Evolutionary conservation across 2,797 vertebrate genomes (phyloP).

Genomic region (Mallotus villosus): DNA sequence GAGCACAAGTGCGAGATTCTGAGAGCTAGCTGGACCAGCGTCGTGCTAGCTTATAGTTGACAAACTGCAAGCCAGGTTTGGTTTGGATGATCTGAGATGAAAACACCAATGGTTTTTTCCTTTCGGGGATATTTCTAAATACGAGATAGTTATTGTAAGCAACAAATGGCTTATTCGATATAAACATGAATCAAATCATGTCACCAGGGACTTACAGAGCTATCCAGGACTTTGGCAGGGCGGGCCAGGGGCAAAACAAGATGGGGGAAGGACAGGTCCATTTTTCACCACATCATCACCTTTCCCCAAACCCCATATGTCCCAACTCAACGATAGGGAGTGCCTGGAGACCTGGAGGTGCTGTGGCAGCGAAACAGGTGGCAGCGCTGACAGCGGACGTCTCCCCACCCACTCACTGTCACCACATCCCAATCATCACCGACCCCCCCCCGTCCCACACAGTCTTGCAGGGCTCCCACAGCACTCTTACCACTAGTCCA

Average conservation of each 20-base stretch:
- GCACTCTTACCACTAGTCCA: too few species aligned
- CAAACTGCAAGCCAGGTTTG: too few species aligned
- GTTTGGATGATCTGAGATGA: too few species aligned
- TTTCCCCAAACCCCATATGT: not conserved
- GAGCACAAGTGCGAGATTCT: not conserved
- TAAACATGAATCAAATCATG: too few species aligned
- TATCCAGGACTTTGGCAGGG: too few species aligned
- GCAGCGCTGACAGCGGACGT: slow-evolving; percentile 51
- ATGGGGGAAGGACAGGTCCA: not conserved
- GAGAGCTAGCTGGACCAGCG: not conserved
- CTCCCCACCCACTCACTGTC: slow-evolving; percentile 30
- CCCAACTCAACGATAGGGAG: not conserved
- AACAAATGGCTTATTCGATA: not conserved
- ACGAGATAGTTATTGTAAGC: too few species aligned
- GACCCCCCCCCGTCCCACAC: not conserved
- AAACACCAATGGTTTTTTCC: too few species aligned
- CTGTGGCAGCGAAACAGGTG: slow-evolving; percentile 49
- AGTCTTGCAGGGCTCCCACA: too few species aligned
- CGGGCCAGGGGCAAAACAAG: not conserved
- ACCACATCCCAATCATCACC: slow-evolving; percentile 1
- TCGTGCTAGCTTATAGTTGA: too few species aligned
- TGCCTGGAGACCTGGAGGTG: slow-evolving; percentile 19
- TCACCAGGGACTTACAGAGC: too few species aligned
- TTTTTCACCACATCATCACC: not conserved
- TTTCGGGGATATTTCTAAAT: too few species aligned